These are phyloP conservation scores for Siphamia tubifer DNA, from an alignment of 2,113 vertebrate species.

Conservation along the genomic window DNA sequence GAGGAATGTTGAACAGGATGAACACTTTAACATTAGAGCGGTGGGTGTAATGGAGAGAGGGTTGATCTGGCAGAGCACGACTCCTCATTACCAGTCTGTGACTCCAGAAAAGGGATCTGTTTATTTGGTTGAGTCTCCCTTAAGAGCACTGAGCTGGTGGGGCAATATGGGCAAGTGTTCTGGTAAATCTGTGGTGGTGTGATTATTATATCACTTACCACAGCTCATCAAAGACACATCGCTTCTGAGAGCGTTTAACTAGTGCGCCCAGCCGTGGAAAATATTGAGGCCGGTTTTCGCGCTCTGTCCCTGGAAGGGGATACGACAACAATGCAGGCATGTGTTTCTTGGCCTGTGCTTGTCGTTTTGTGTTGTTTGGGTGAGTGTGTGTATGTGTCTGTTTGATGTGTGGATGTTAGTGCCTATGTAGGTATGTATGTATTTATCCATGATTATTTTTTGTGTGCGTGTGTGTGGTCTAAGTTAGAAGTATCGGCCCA, in stretches of 20 bases:
- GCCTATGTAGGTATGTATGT: slow-evolving; percentile 1
- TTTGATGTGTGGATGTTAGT: slow-evolving; percentile 9
- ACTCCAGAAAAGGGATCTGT: slow-evolving; percentile 69
- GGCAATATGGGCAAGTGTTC: slow-evolving; percentile 43
- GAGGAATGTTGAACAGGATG: slow-evolving; percentile 65
- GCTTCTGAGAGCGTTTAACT: slow-evolving; percentile 61
- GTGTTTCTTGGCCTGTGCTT: slow-evolving; percentile 53
- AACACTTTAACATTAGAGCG: slow-evolving; percentile 50
- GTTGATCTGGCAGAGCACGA: slow-evolving; percentile 30
- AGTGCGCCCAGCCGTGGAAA: slow-evolving; percentile 53
- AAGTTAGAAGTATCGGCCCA: slow-evolving; percentile 37
- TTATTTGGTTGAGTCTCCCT: slow-evolving; percentile 64
- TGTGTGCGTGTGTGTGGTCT: slow-evolving; percentile 70
- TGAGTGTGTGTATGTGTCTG: slow-evolving; percentile 19
- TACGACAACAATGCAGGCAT: slow-evolving; percentile 36
- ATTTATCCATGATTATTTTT: slow-evolving; percentile 25
- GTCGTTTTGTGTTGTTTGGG: slow-evolving; percentile 49
- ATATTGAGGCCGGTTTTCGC: slow-evolving; percentile 37
- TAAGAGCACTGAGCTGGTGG: slow-evolving; percentile 33
- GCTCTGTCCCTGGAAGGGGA: slow-evolving; percentile 33
- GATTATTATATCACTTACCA: slow-evolving; percentile 73
- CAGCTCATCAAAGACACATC: slow-evolving; percentile 71
- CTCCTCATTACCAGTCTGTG: slow-evolving; percentile 58
- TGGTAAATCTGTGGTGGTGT: slow-evolving; percentile 39
- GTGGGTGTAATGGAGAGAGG: background rate